Evolutionary conservation across 2,888 invertebrate genomes (phyloP), one percentile per base, ranked within the genome.

Genomic region (Drosophila mettleri): DNA sequence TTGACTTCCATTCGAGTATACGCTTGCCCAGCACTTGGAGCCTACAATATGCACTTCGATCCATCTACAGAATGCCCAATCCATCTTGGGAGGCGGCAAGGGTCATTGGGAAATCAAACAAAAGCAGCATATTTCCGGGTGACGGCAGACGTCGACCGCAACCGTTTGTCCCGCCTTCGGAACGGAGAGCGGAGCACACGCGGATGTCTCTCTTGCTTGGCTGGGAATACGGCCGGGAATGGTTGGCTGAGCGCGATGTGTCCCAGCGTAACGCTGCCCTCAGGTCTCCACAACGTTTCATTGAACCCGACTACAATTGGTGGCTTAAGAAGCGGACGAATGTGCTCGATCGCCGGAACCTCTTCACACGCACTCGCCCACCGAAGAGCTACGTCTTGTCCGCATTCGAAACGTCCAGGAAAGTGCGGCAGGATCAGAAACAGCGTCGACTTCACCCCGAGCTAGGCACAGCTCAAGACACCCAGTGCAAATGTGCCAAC

Each of bases 181-280:
- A 77, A 45, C 41, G 20, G 31, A 29, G 34, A 16, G 2, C 48
- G 14, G n/a, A 55, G 7, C 20, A 41, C 8, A 39, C 52, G 18
- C 12, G 34, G 3, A 69, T 73, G 55, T 33, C 27, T 18, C 39
- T 29, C 1, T 14, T 74, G 8, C n/a, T 78, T 14, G 58, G 55
- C 29, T 74, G 78, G 74, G 68, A 74, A 31, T 71, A 63, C 8
- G 78, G 66, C 0, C 64, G 69, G 0, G 20, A 59, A 6, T 78
- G 69, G 66, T 9, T 62, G 0, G 16, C 8, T 12, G 57, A 68
- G 29, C 70, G 58, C 8, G 18, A 61, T 14, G 33, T 53, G 5
- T 65, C 58, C 34, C 24, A 46, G 2, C 33, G 54, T 0, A 46
- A 48, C 2, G 10, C 27, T 2, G 20, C n/a, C 2, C 5, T 14